Percentiles rank a stretch among this genome's conserved stretches.
These are phyloP conservation scores for Cataglyphis altisquamis DNA, from an alignment of 2,888 invertebrate genomes.

Conservation along the genomic window DNA sequence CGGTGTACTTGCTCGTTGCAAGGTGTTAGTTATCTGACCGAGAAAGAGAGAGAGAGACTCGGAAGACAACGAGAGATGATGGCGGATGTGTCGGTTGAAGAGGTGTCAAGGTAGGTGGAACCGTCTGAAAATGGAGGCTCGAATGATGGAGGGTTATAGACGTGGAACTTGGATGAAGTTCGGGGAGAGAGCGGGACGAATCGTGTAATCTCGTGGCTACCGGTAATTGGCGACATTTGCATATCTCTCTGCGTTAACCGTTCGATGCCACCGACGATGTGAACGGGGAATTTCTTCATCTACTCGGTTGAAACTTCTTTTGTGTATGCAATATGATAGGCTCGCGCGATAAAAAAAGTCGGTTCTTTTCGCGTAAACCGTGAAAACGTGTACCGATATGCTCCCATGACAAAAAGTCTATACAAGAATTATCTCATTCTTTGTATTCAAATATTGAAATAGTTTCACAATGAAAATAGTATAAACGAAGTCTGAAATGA, in stretches of 20 bases:
- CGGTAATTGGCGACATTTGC: slow-evolving; percentile 85
- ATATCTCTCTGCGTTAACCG: slow-evolving; percentile 77
- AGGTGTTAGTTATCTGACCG: slow-evolving; percentile 76
- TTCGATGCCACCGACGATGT: neutral
- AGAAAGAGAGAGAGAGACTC: slow-evolving; percentile 39
- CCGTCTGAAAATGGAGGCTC: slow-evolving; percentile 47
- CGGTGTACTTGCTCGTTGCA: slow-evolving; percentile 65
- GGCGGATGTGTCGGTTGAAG: slow-evolving; percentile 49
- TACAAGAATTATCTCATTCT: neutral
- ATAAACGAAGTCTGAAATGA: neutral
- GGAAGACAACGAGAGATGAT: slow-evolving; percentile 30
- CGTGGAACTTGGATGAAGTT: slow-evolving; percentile 31
- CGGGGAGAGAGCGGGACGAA: slow-evolving; percentile 40
- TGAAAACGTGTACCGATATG: neutral
- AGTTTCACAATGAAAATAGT: neutral
- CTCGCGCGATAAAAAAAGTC: neutral
- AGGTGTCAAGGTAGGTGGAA: slow-evolving; percentile 56
- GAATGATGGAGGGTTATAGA: slow-evolving; percentile 46
- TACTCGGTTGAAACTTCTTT: neutral
- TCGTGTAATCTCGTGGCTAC: slow-evolving; percentile 81
- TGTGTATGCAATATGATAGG: neutral
- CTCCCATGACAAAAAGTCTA: neutral
- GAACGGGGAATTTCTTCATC: neutral
- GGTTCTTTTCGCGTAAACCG: neutral
- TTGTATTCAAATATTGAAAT: neutral